These are phyloP conservation scores for Tetramorium parvispinum DNA, from an alignment of 1,140 invertebrate genomes.

Conservation along the genomic window DNA sequence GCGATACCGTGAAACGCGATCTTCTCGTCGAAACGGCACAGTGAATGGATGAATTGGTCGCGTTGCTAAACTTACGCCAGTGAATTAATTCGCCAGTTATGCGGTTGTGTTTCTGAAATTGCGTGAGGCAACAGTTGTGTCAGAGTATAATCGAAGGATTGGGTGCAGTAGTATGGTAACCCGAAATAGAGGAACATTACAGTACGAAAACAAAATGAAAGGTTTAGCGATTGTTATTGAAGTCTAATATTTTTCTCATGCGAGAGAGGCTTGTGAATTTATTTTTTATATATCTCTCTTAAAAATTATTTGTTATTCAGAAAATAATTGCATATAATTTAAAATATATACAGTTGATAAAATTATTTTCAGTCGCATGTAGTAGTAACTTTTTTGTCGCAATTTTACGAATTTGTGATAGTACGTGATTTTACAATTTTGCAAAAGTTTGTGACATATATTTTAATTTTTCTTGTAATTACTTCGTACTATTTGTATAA, in stretches of 20 bases:
- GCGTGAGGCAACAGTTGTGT: constrained; percentile 37
- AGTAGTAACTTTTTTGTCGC: background rate
- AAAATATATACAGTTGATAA: background rate
- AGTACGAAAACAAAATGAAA: background rate
- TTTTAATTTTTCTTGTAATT: background rate
- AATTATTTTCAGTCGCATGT: background rate
- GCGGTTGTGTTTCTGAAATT: constrained; percentile 52
- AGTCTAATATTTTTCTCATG: background rate
- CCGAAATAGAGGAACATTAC: constrained; percentile 5
- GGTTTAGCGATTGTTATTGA: background rate
- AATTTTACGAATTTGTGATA: background rate
- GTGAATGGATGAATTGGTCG: constrained; percentile 46
- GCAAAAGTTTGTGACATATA: background rate
- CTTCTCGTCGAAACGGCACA: constrained; percentile 18
- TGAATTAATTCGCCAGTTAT: constrained; percentile 33
- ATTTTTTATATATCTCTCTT: background rate
- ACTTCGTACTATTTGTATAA: background rate
- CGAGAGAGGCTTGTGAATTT: background rate
- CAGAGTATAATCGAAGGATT: constrained; percentile 13
- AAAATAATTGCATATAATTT: background rate
- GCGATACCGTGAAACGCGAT: constrained; percentile 51
- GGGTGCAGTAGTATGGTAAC: background rate
- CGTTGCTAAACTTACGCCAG: background rate
- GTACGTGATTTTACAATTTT: background rate
- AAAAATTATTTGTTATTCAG: background rate